Conservation (phyloP, 1,140 invertebrate genomes). For the Centruroides vittatus region DNA sequence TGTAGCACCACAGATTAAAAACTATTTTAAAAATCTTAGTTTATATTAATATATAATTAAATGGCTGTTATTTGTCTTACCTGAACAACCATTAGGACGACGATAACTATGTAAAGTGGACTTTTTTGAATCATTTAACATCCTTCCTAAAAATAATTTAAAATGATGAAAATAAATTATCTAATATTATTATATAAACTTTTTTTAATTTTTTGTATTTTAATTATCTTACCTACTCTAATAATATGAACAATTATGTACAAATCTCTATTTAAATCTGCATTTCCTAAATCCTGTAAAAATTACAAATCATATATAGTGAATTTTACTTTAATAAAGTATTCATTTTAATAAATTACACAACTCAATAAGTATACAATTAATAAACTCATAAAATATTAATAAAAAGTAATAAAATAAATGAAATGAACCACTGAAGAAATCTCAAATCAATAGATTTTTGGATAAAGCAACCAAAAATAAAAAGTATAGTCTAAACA, state of each 20-base stretch:
- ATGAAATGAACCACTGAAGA: too few species aligned
- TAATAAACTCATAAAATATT: too few species aligned
- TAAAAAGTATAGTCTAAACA: too few species aligned
- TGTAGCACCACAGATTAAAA: too few species aligned
- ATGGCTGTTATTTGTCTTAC: conserved; percentile 25
- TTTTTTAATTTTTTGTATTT: not conserved
- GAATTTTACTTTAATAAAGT: too few species aligned
- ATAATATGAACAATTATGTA: conserved; percentile 78
- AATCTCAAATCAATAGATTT: too few species aligned
- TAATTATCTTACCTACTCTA: conserved; percentile 46
- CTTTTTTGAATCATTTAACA: conserved; percentile 60
- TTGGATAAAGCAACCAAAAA: too few species aligned
- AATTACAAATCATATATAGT: not conserved
- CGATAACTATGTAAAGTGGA: conserved; percentile 45
- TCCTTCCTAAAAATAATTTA: conserved; percentile 34
- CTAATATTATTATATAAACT: not conserved
- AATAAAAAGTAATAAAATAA: not conserved
- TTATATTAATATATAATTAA: too few species aligned
- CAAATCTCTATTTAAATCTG: conserved; percentile 63
- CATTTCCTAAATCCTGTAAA: conserved; percentile 50
- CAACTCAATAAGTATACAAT: too few species aligned
- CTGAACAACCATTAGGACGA: conserved; percentile 69
- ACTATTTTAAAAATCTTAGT: too few species aligned
- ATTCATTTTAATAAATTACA: too few species aligned
- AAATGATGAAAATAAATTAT: not conserved